Base-by-base conservation (phyloP, 1,140 invertebrate genomes). In the Aphaenogaster floridana region DNA sequence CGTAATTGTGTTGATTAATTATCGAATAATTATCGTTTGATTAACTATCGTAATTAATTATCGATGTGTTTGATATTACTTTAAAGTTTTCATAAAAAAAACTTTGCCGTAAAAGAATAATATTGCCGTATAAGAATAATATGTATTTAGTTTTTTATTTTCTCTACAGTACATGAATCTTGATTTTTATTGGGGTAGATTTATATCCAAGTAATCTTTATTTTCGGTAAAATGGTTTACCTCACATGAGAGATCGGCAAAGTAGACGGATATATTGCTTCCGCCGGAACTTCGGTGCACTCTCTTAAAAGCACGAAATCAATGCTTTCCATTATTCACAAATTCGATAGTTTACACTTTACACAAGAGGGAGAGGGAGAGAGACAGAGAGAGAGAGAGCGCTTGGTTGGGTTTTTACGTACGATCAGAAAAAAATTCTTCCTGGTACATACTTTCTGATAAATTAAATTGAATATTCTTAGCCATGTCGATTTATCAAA, bases 261-360 rank as follows among this genome's bases (percentile, higher is more conserved):
- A 45, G 48, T 42, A 80, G n/a, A 68, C 34, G 36, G 17, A 69
- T 80, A 42, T 34, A 80, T 69, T 2, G 13, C 5, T 80, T 80
- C 15, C 36, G 48, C 11, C 36, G 36, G 15, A 69, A 42, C 11
- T 39, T 54, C 48, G n/a, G 6, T 80, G n/a, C 48, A 54, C 42
- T 80, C 48, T 39, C 78, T 48, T 80, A 71, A 71, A 54, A 71
- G 48, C 78, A 8, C 9, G 21, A 69, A 69, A 80, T 80, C 66
- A 54, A 69, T 69, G 45, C 17, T 68, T 80, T 39, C 36, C n/a
- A 42, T 80, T 69, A 52, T 80, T 68, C 48, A 71, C 78, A 69
- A 28, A 69, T 28, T 8, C 36, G 15, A 71, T 80, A 80, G 15
- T 80, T 80, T 69, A 69, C 48, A 17, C 9, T 66, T n/a, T 66